These are phyloP conservation scores for Penaeus indicus DNA, from an alignment of 1,140 invertebrate genomes.

Conservation along the genomic window DNA sequence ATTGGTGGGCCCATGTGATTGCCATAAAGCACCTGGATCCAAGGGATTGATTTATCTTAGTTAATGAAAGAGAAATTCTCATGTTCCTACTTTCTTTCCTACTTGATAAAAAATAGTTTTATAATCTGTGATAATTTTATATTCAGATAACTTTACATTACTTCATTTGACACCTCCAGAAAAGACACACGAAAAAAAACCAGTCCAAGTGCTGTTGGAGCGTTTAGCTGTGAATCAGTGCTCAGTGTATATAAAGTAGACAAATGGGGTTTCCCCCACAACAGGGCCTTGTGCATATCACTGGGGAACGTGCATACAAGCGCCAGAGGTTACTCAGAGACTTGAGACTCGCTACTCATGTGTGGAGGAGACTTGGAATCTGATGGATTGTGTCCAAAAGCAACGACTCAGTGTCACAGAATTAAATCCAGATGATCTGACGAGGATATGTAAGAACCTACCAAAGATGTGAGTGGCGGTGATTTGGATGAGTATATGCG, in stretches of 20 bases:
- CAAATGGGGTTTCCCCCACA: slow-evolving; percentile 80
- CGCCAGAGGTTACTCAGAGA: slow-evolving; percentile 76
- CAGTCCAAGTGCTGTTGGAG: slow-evolving; percentile 61
- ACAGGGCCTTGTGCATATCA: slow-evolving; percentile 91
- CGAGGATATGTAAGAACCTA: slow-evolving; percentile 82
- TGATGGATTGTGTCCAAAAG: slow-evolving; percentile 86
- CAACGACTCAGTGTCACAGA: slow-evolving; percentile 85
- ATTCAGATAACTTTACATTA: neutral
- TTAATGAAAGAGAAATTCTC: neutral
- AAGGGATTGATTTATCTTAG: neutral
- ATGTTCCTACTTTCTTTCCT: neutral
- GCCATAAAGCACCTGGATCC: too few species aligned
- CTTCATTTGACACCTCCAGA: neutral
- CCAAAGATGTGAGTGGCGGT: slow-evolving; percentile 68
- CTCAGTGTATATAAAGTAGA: slow-evolving; percentile 83
- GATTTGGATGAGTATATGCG: slow-evolving; percentile 83
- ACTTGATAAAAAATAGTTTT: neutral
- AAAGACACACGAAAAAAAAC: slow-evolving; percentile 56
- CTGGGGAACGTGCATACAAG: slow-evolving; percentile 86
- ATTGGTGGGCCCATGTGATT: too few species aligned
- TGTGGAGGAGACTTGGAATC: slow-evolving; percentile 79
- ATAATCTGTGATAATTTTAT: neutral
- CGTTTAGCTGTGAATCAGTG: slow-evolving; percentile 83
- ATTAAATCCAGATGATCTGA: slow-evolving; percentile 81
- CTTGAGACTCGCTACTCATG: slow-evolving; percentile 74